These are phyloP conservation scores for Hemicordylus capensis DNA, from an alignment of 2,113 vertebrate species.

Conservation along the genomic window DNA sequence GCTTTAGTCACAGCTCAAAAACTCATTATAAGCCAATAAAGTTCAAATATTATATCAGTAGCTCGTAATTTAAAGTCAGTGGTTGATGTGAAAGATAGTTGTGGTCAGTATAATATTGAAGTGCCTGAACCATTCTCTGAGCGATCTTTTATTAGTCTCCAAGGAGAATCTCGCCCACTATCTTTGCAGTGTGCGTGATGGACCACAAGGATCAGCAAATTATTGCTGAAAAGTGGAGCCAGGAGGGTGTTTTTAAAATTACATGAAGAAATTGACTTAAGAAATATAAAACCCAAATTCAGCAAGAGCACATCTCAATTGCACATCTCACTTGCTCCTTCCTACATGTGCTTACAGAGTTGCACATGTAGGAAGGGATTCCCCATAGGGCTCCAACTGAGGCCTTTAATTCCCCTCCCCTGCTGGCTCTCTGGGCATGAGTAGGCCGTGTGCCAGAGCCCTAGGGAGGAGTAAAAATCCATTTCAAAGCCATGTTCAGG, in stretches of 20 bases:
- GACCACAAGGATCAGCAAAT: background rate
- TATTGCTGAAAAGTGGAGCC: background rate
- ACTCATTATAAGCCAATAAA: constrained; percentile 29
- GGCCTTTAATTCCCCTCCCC: background rate
- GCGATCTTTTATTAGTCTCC: background rate
- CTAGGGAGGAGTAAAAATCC: no score
- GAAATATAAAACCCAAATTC: background rate
- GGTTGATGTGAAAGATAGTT: constrained; percentile 1
- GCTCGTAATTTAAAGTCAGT: constrained; percentile 22
- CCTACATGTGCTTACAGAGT: background rate
- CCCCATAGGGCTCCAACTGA: background rate
- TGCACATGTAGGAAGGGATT: background rate
- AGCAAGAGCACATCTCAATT: background rate
- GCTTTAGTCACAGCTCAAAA: constrained; percentile 26
- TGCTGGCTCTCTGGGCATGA: no score
- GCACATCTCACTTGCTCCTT: no score
- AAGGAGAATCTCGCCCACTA: background rate
- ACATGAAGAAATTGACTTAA: background rate
- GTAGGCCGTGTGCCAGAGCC: no score
- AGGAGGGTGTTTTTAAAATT: background rate
- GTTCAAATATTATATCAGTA: constrained; percentile 20
- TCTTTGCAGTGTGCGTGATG: background rate
- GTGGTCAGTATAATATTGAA: constrained; percentile 1
- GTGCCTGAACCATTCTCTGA: background rate
- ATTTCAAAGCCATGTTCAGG: background rate